Percentiles rank a stretch among this genome's conserved stretches.
These are phyloP conservation scores for Meghimatium bilineatum DNA, from an alignment of 2,888 invertebrate genomes.

Conservation along the genomic window DNA sequence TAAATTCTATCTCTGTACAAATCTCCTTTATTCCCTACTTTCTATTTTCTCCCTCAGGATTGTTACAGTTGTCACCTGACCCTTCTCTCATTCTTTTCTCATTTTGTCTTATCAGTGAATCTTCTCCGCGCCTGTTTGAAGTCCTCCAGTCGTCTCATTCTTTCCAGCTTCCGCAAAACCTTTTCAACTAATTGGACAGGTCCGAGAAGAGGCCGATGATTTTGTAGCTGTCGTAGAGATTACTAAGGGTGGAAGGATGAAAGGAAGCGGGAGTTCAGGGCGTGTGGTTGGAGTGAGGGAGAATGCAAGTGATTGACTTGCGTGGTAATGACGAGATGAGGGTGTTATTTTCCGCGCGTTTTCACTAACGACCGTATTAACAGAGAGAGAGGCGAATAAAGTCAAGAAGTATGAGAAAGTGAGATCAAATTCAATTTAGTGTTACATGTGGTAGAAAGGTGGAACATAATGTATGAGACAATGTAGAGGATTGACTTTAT, in stretches of 20 bases:
- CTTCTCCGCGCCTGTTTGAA: neutral
- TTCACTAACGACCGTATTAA: neutral
- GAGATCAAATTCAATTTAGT: neutral
- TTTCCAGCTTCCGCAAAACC: neutral
- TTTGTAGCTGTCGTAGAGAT: neutral
- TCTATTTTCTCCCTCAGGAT: neutral
- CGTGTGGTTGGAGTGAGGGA: neutral
- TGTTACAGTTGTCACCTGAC: too few species aligned
- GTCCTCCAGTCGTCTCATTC: neutral
- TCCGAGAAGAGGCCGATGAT: neutral
- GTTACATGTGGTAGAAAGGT: neutral
- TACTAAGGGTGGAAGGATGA: neutral
- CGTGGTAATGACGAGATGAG: neutral
- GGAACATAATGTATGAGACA: too few species aligned
- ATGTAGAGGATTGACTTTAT: too few species aligned
- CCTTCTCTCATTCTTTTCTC: neutral
- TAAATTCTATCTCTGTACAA: too few species aligned
- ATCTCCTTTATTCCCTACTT: too few species aligned
- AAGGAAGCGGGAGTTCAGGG: neutral
- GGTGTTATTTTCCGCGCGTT: slow-evolving; percentile 11
- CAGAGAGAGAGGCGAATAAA: neutral
- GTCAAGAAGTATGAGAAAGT: neutral
- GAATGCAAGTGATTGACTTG: neutral
- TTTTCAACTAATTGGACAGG: slow-evolving; percentile 2
- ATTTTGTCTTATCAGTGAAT: neutral